Conservation (phyloP, 2,888 invertebrate species). For the Cosmia pyralina region DNA sequence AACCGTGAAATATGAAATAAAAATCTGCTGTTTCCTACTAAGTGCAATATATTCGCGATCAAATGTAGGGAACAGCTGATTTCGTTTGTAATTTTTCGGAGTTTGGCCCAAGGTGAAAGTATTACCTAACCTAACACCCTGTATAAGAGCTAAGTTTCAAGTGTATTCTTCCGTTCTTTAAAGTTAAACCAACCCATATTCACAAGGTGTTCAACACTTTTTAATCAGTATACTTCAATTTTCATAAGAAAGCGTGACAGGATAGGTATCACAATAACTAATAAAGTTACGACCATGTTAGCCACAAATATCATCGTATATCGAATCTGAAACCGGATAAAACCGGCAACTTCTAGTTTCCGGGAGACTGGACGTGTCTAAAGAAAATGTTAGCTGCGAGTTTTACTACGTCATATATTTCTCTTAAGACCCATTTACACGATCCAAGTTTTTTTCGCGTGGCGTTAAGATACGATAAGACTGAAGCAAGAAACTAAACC, state of each 20-base stretch:
- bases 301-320: constrained; percentile 9
- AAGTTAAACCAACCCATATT: not conserved
- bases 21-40: not conserved
- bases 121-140: not conserved
- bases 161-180: not conserved
- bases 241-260: not conserved
- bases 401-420: constrained; percentile 28
- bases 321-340: constrained; percentile 13
- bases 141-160: not conserved
- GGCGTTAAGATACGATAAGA: too few species aligned
- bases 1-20: too few species aligned
- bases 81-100: not conserved
- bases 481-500: too few species aligned
- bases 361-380: constrained; percentile 31
- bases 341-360: constrained; percentile 27
- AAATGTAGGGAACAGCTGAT: not conserved
- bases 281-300: not conserved
- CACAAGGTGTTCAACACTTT: not conserved
- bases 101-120: not conserved
- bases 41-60: not conserved
- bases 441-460: too few species aligned
- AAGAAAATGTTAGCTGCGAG: constrained; percentile 24
- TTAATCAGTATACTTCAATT: not conserved
- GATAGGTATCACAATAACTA: constrained; percentile 14
- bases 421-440: not conserved